phyloP scores from a whole-genome alignment of 2,113 vertebrate genomes.

The Baryphthengus martii region DNA sequence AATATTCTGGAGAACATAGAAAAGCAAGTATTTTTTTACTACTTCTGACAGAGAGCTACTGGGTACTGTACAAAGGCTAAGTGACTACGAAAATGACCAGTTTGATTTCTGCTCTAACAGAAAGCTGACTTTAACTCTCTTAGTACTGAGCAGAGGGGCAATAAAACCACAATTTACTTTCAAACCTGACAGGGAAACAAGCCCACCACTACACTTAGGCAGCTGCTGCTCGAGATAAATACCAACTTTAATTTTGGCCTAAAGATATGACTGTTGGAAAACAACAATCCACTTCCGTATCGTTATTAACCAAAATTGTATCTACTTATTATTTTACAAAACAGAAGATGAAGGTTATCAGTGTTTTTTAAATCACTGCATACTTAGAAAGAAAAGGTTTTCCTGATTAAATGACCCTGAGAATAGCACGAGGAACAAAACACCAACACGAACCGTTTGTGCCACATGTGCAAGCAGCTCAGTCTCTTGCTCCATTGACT shows the following conservation, averaged over 20 bases:
- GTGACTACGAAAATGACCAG: background rate
- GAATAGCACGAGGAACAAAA: background rate
- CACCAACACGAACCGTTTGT: background rate
- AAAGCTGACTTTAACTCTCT: background rate
- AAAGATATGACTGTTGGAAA: background rate
- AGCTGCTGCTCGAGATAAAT: background rate
- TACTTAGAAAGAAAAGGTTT: background rate
- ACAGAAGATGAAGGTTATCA: background rate
- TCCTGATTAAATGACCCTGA: background rate
- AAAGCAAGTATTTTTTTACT: background rate
- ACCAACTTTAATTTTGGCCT: background rate
- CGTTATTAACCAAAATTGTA: background rate
- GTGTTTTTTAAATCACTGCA: background rate
- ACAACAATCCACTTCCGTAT: background rate
- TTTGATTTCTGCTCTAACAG: background rate
- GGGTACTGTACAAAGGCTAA: background rate
- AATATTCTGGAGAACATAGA: background rate
- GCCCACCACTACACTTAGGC: background rate
- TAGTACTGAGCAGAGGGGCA: background rate
- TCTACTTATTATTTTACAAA: background rate
- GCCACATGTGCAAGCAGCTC: background rate
- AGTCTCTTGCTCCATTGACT: background rate
- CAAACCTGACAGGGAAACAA: background rate
- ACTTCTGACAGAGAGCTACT: background rate
- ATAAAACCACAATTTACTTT: background rate